Evolutionary conservation across 2,888 invertebrate species (phyloP).

Genomic region (Malachius bipustulatus): DNA sequence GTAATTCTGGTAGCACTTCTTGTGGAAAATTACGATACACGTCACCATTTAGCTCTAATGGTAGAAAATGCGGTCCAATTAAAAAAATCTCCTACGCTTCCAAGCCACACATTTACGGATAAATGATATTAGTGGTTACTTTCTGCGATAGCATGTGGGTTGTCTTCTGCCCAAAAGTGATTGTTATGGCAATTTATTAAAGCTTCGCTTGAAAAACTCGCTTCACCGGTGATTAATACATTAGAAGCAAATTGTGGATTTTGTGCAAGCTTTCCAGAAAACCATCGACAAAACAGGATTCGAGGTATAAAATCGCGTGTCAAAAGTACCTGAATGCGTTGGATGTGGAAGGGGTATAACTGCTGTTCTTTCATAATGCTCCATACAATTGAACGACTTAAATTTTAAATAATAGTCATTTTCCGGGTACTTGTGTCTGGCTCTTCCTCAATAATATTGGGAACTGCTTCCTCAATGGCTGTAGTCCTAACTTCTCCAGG

Average conservation of each 20-base stretch:
- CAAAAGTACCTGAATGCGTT: conserved; percentile 3
- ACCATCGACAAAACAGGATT: background rate
- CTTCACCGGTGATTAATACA: conserved; percentile 1
- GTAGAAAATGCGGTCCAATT: conserved; percentile 3
- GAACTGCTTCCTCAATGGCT: conserved; percentile 3
- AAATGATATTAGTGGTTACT: conserved; percentile 3
- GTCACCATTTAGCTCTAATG: conserved; percentile 3
- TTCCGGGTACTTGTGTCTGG: conserved; percentile 1
- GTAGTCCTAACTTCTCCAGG: background rate
- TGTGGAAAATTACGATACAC: background rate
- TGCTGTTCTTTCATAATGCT: background rate
- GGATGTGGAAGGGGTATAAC: conserved; percentile 2
- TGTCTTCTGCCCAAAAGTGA: background rate
- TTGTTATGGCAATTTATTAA: background rate
- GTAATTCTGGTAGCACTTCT: conserved; percentile 1
- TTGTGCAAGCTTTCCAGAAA: conserved; percentile 2
- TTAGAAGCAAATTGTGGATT: background rate
- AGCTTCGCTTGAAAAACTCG: background rate
- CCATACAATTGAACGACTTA: conserved; percentile 1
- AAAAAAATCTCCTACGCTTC: conserved; percentile 1
- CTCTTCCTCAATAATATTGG: conserved; percentile 3
- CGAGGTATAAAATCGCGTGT: conserved; percentile 1
- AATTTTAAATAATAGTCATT: background rate
- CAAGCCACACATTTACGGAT: background rate
- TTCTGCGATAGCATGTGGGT: background rate